Evolutionary conservation across 2,888 invertebrate genomes (phyloP).

Genomic region (Drosophila gaucha): DNA sequence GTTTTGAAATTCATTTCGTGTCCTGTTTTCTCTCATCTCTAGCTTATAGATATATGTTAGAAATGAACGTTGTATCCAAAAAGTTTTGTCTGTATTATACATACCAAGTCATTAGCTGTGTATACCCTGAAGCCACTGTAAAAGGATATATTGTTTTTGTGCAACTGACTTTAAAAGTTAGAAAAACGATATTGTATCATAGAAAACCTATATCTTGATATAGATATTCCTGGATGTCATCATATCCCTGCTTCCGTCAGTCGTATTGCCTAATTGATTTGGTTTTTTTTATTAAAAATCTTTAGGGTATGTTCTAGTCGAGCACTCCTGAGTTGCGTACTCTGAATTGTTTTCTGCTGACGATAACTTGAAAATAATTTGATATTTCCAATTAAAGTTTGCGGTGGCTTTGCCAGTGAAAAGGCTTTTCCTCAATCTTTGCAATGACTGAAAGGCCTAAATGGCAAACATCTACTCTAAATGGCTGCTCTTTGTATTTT

Average conservation of each 20-base stretch:
- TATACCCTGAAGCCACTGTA: not conserved
- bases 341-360: conserved; percentile 68
- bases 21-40: too few relatives aligned
- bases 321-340: not conserved
- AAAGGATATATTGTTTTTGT: not conserved
- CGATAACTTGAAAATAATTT: conserved; percentile 80
- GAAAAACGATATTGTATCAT: too few relatives aligned
- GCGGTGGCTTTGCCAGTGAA: conserved; percentile 39
- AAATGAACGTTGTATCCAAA: too few relatives aligned
- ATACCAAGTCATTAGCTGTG: not conserved
- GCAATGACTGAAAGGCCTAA: not conserved
- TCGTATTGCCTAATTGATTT: too few relatives aligned
- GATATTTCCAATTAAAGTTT: conserved; percentile 81
- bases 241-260: too few relatives aligned
- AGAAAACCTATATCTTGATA: too few relatives aligned
- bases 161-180: not conserved
- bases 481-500: too few relatives aligned
- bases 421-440: not conserved
- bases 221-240: too few relatives aligned
- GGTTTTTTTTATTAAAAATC: too few relatives aligned
- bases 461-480: too few relatives aligned
- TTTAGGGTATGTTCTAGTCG: not conserved
- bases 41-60: too few relatives aligned
- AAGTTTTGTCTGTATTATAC: not conserved
- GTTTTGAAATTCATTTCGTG: too few relatives aligned